Evolutionary conservation across 2,797 vertebrate genomes (phyloP).

Genomic region (Notamacropus eugenii): DNA sequence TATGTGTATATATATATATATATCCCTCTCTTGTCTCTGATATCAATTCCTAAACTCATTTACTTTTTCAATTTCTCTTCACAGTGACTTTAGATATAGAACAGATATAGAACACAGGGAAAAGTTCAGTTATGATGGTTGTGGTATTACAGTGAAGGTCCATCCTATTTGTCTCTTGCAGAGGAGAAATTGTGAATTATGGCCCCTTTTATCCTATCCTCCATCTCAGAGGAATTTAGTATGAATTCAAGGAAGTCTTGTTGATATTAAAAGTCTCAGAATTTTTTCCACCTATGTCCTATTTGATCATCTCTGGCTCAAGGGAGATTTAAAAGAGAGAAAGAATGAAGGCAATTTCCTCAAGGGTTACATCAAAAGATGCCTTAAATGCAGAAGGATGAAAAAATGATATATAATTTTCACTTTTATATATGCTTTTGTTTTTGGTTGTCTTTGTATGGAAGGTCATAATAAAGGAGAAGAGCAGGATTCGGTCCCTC

Average conservation of each 20-base stretch:
- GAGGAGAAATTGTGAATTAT: background rate
- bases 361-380: background rate
- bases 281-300: background rate
- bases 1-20: too few relatives aligned
- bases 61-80: too few relatives aligned
- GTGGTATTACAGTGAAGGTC: background rate
- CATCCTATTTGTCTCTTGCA: background rate
- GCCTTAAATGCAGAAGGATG: background rate
- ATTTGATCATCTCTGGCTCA: background rate
- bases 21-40: background rate
- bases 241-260: background rate
- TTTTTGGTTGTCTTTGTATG: background rate
- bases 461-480: background rate
- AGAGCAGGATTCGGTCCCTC: background rate
- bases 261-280: background rate
- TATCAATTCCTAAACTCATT: background rate
- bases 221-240: background rate
- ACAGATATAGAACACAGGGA: background rate
- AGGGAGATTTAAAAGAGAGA: background rate
- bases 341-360: background rate
- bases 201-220: background rate
- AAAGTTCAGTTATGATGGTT: background rate
- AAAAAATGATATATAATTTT: background rate
- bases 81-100: background rate
- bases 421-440: background rate